Conservation (phyloP, 2,888 invertebrate genomes). For the Trissoscelio sp. region DNA sequence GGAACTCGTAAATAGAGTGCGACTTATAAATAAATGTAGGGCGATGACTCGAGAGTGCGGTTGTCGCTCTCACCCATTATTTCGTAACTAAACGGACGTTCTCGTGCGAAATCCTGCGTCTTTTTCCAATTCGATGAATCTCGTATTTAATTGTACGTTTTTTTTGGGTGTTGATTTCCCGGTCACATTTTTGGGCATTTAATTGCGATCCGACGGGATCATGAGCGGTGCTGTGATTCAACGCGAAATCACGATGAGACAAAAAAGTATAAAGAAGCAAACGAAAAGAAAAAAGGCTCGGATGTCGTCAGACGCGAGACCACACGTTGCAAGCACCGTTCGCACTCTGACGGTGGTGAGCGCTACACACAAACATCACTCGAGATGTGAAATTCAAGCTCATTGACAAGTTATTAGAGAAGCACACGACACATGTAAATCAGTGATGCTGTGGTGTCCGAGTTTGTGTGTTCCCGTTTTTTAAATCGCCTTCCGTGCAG, state of each 20-base stretch:
- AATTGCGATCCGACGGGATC: not conserved
- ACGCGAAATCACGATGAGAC: not conserved
- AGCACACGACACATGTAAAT: slow-evolving; percentile 12
- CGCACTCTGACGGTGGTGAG: slow-evolving; percentile 8
- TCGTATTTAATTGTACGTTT: too few species aligned
- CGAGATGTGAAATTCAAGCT: slow-evolving; percentile 34
- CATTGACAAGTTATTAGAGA: slow-evolving; percentile 40
- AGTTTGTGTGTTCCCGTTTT: too few species aligned
- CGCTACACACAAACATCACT: slow-evolving; percentile 50
- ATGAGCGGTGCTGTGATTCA: not conserved
- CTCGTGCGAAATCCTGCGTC: not conserved
- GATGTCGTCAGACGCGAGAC: not conserved
- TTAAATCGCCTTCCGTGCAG: too few species aligned
- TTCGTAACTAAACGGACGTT: slow-evolving; percentile 24
- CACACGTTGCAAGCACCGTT: not conserved
- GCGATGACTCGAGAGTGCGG: slow-evolving; percentile 36
- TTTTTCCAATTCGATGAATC: slow-evolving; percentile 1
- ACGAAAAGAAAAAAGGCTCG: slow-evolving; percentile 2
- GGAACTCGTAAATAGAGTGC: slow-evolving; percentile 73
- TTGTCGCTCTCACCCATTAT: slow-evolving; percentile 60
- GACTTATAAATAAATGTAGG: slow-evolving; percentile 74
- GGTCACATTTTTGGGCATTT: slow-evolving; percentile 8
- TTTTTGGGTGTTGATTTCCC: too few species aligned
- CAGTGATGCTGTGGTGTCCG: slow-evolving; percentile 14
- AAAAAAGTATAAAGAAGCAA: not conserved